Base-by-base conservation (phyloP, 2,888 invertebrate species). In the Trisateles emortualis region DNA sequence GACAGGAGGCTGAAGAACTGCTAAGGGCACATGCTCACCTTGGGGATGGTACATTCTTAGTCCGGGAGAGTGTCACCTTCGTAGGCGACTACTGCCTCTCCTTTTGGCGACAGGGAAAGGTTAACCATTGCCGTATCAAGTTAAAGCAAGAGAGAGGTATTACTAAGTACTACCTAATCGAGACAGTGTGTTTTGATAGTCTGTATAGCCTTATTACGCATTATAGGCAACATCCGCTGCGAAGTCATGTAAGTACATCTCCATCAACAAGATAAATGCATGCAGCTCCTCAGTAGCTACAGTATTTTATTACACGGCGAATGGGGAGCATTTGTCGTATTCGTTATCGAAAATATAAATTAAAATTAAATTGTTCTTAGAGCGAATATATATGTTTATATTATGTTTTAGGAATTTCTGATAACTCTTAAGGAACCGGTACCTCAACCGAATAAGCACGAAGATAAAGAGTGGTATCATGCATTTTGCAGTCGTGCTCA, bases 21-120 rank as follows among this genome's bases (percentile, higher is more conserved):
- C 86, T 98, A 8, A 94, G 95, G 49, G 94, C 95, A 4, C 97
- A 98, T 80, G 94, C 97, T 0, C 94, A 96, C 80, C 92, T 98
- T 2, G 98, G 98, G 0, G 98, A 98, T 81, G 98, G 98, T 0
- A 98, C 98, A 0, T 98, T 98, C 83, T 93, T 98, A 22, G 99
- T 99, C 0, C 94, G 99, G 24, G 97, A 98, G 71, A 98, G 98
- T 81, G 98, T 98, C 19, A 99, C 98, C 0, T 99, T 99, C 87
- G 97, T 98, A 0, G 99, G 99, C 0, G 99, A 99, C 85, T 99
- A 98, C 81, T 98, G 98, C 59, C 90, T 99, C 19, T 99, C 98
- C 0, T 99, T 99, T 88, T 98, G 97, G 98, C 94, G 98, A 10
- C 95, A 96, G 72, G 97, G 96, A 35, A 95, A 96, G 78, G 97